Evolutionary conservation across 2,113 vertebrate species (phyloP), one percentile per base, ranked within the genome.

Genomic region (Varanus salvator): DNA sequence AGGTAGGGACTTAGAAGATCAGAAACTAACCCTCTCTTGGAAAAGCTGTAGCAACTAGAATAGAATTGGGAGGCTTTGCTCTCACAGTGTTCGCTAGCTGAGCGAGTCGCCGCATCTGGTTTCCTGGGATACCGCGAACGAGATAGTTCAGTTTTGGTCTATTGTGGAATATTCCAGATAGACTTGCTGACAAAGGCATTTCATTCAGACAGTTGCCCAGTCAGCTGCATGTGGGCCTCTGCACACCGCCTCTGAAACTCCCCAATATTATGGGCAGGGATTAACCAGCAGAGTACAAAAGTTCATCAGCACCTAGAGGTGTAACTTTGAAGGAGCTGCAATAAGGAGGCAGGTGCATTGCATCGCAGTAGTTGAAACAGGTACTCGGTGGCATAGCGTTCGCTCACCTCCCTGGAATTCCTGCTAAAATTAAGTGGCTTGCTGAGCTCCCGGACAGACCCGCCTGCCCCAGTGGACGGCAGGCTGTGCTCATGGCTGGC

Each of bases 81-180:
- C 85, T 87, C 74, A 87, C 88, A 91, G 88, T 66, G 81, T 84
- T 82, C 23, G 17, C 12, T 50, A 81, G 44, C 69, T 85, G 66
- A 91, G 88, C 54, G 78, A 75, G 71, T 90, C 92, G 91, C 91
- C 93, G 92, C 75, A 66, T 68, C 81, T 91, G 74, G 85, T 96
- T 95, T 96, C 90, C 91, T 90, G 90, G 90, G 93, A 94, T 92
- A 94, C 92, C 60, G 3, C 0, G 1, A 91, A 86, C 2, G 7
- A 27, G 84, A 27, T 21, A 3, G 81, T 91, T 80, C 1, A 38
- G 57, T 81, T 38, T 80, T 85, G 84, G 80, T n/a, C 66, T 54
- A 8, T 71, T 80, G 57, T 87, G 4, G 71, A 87, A 90, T 76
- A 44, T 57, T 75, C 78, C 80, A 76, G 57, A 86, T 6, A 74